Conservation (phyloP, 2,888 invertebrate species). For the Hirtodrosophila confusa region DNA sequence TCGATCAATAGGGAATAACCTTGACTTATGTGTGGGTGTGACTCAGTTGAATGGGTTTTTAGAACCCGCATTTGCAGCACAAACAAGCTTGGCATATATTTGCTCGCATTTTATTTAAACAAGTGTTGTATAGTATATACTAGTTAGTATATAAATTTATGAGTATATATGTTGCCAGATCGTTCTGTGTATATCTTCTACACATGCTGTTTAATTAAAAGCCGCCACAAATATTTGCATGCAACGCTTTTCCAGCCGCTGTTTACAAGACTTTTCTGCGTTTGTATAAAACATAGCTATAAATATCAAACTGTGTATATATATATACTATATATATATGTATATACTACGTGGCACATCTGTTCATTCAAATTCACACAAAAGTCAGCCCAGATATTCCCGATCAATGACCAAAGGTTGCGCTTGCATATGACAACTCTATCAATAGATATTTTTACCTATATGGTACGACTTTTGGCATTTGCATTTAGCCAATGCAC, state of each 20-base stretch:
- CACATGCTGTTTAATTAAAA: conserved; percentile 26
- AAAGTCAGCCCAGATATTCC: background rate
- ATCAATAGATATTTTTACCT: conserved; percentile 6
- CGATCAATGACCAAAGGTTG: no score
- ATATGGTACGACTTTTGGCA: conserved; percentile 35
- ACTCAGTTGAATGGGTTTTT: no score
- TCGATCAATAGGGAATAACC: conserved; percentile 16
- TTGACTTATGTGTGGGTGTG: no score
- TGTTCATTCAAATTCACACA: conserved; percentile 3
- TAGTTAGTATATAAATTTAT: conserved; percentile 18
- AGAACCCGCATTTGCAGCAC: background rate
- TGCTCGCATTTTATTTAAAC: conserved; percentile 26
- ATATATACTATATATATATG: no score
- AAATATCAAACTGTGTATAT: background rate
- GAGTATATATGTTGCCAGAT: conserved; percentile 5
- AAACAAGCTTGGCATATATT: background rate
- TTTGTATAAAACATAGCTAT: conserved; percentile 23
- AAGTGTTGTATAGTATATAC: conserved; percentile 27
- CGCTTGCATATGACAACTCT: conserved; percentile 4
- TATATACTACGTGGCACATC: conserved; percentile 16
- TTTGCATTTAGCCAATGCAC: conserved; percentile 45
- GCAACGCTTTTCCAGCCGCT: conserved; percentile 31
- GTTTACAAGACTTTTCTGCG: conserved; percentile 14
- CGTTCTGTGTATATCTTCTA: conserved; percentile 6
- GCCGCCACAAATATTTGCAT: conserved; percentile 39